Conservation (phyloP, 1,140 invertebrate genomes). For the Wiebesia pumilae region DNA sequence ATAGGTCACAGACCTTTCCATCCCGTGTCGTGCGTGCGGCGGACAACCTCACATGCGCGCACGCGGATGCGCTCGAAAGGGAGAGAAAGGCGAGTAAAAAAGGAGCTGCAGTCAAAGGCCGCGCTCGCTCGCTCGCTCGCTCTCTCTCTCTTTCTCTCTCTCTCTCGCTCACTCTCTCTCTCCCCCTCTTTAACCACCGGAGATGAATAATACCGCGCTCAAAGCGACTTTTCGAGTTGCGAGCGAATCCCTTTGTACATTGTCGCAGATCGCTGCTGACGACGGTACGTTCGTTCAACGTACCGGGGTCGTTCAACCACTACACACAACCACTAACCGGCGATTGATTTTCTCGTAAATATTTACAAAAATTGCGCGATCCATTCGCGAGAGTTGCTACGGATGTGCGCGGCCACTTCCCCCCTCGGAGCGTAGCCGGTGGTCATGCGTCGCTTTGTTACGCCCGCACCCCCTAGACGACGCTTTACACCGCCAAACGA, state of each 20-base stretch:
- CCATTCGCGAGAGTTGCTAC: not conserved
- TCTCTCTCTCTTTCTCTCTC: not conserved
- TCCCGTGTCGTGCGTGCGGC: not conserved
- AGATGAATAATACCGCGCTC: not conserved
- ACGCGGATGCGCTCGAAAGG: constrained; percentile 25
- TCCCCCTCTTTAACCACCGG: not conserved
- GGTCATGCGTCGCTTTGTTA: not conserved
- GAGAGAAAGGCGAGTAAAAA: constrained; percentile 40
- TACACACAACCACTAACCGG: not conserved
- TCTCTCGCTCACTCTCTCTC: not conserved
- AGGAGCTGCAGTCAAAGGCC: not conserved
- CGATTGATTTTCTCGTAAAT: constrained; percentile 36
- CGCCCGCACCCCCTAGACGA: not conserved
- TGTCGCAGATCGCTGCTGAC: not conserved
- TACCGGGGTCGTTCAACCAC: not conserved
- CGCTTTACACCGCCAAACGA: not conserved
- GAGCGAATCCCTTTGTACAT: constrained; percentile 21
- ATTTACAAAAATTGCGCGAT: constrained; percentile 23
- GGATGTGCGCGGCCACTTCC: not conserved
- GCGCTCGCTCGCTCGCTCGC: not conserved
- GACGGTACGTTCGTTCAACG: too few species aligned
- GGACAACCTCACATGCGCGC: not conserved
- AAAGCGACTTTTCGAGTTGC: not conserved
- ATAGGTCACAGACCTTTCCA: constrained; percentile 58
- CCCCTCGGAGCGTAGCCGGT: not conserved